phyloP scores from a whole-genome alignment of 2,797 vertebrate species.

The Rhinogobio ventralis region DNA sequence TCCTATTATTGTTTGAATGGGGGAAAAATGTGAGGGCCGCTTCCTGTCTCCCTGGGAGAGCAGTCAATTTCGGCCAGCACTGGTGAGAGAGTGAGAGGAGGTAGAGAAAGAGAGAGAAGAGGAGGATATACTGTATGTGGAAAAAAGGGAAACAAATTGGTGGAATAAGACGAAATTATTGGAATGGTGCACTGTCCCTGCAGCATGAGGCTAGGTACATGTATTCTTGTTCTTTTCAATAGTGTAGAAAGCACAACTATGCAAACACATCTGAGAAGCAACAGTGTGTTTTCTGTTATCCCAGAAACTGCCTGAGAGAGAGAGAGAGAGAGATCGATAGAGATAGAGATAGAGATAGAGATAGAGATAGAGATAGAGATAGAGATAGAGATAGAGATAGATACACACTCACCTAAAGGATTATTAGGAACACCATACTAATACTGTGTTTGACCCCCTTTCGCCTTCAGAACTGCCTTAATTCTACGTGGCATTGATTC shows the following conservation, averaged over 20 bases:
- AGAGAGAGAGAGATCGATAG: not conserved
- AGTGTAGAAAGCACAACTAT: conserved; percentile 31
- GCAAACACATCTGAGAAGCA: conserved; percentile 2
- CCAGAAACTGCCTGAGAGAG: conserved; percentile 23
- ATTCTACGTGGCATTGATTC: no score
- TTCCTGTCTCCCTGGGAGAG: conserved; percentile 73
- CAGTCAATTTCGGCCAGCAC: conserved; percentile 51
- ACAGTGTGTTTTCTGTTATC: conserved; percentile 23
- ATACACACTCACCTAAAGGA: no score
- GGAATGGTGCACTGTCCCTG: not conserved
- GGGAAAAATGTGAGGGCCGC: conserved; percentile 72
- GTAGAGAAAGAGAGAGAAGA: conserved; percentile 9
- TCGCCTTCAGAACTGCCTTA: no score
- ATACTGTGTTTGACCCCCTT: no score
- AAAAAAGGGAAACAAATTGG: conserved; percentile 25
- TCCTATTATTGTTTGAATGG: conserved; percentile 80
- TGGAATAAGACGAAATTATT: not conserved
- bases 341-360: not conserved
- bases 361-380: not conserved
- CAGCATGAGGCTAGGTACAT: conserved; percentile 38
- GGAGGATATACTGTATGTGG: conserved; percentile 7
- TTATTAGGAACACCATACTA: no score
- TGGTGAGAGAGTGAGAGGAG: conserved; percentile 27
- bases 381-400: not conserved
- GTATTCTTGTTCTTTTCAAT: conserved; percentile 34